Evolutionary conservation across 2,888 invertebrate species (phyloP).

Genomic region (Athripsodes cinereus): DNA sequence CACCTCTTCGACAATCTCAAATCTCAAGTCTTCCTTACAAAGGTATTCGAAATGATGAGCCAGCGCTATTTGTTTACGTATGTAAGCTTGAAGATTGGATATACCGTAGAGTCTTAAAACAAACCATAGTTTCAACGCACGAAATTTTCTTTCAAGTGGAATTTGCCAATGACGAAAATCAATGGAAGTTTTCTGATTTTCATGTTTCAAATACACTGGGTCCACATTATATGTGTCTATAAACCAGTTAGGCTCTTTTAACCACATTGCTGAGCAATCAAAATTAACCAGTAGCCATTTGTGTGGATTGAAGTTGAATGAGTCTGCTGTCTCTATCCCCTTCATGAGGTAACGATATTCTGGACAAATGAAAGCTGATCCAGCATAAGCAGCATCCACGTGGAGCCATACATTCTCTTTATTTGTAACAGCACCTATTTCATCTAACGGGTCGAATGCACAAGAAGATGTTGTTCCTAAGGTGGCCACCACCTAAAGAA

Average conservation of each 20-base stretch:
- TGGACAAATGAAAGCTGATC: slow-evolving; percentile 93
- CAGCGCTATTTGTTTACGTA: slow-evolving; percentile 76
- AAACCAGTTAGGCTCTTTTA: slow-evolving; percentile 81
- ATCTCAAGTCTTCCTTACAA: slow-evolving; percentile 69
- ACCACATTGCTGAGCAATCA: slow-evolving; percentile 98
- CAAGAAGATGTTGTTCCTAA: slow-evolving; percentile 95
- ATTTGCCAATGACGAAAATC: slow-evolving; percentile 99
- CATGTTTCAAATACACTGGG: slow-evolving; percentile 93
- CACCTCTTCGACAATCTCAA: slow-evolving; percentile 85
- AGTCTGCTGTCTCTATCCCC: slow-evolving; percentile 84
- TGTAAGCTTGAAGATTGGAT: slow-evolving; percentile 78
- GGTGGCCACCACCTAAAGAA: slow-evolving; percentile 69
- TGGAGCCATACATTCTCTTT: slow-evolving; percentile 82
- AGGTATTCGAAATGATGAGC: slow-evolving; percentile 84
- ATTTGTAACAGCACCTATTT: slow-evolving; percentile 85
- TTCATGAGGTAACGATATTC: slow-evolving; percentile 89
- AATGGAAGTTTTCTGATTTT: slow-evolving; percentile 81
- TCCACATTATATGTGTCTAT: slow-evolving; percentile 97
- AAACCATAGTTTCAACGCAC: slow-evolving; percentile 93
- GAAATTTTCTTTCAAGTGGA: slow-evolving; percentile 86
- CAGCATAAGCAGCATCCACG: slow-evolving; percentile 96
- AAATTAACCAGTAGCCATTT: slow-evolving; percentile 99
- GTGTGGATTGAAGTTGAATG: slow-evolving; percentile 98
- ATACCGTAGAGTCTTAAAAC: slow-evolving; percentile 86
- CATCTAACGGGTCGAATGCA: slow-evolving; percentile 84